These are phyloP conservation scores for Oligia fasciuncula DNA, from an alignment of 2,888 invertebrate genomes.

Conservation along the genomic window DNA sequence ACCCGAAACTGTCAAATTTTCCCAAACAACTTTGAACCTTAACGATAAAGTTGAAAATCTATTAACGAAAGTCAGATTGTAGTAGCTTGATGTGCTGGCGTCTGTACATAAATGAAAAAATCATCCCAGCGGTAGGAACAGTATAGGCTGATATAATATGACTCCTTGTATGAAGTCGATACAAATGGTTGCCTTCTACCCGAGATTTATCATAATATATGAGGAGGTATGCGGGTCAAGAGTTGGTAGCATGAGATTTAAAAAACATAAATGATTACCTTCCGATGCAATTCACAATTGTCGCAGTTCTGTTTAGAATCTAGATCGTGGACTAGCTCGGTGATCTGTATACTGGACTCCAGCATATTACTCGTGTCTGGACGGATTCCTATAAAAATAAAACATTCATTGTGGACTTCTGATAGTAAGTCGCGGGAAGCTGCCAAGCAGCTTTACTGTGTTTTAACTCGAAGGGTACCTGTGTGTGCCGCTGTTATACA, in stretches of 20 bases:
- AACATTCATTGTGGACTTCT: neutral
- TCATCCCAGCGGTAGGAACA: no score
- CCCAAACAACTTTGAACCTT: no score
- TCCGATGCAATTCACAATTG: constrained; percentile 81
- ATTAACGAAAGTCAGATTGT: no score
- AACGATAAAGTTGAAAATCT: no score
- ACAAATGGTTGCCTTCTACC: neutral
- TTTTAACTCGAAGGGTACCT: neutral
- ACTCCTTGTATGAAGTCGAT: neutral
- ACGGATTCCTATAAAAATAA: constrained; percentile 68
- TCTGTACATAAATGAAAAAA: neutral
- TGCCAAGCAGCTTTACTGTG: neutral
- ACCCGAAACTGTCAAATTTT: no score
- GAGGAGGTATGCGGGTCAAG: neutral
- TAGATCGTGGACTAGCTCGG: constrained; percentile 79
- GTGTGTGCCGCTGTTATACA: neutral
- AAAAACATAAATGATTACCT: constrained; percentile 70
- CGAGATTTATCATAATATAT: neutral
- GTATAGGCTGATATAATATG: no score
- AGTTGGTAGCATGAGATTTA: neutral
- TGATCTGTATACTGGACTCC: constrained; percentile 80
- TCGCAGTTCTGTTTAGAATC: constrained; percentile 77
- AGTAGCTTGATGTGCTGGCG: no score
- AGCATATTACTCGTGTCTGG: constrained; percentile 78
- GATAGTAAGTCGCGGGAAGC: neutral